A percentile compares a stretch with the other conserved stretches of the same genome.
phyloP scores from a whole-genome alignment of 1,140 invertebrate genomes.

The Laupala kohalensis region DNA sequence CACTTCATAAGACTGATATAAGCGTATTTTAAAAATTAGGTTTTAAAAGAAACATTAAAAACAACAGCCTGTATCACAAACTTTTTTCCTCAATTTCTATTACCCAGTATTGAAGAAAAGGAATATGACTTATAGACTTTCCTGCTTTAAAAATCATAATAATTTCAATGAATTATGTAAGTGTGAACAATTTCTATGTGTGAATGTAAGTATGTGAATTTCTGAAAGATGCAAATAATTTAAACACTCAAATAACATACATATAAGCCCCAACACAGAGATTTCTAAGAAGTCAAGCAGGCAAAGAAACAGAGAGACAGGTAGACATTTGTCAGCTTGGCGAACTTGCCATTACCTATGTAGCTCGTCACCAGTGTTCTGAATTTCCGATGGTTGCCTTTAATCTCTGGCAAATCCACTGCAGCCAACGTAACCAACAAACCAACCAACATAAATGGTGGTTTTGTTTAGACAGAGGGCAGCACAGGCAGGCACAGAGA shows the following conservation, averaged over 20 bases:
- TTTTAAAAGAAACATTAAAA: too few relatives aligned
- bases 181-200: too few relatives aligned
- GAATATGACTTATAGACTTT: too few relatives aligned
- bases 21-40: too few relatives aligned
- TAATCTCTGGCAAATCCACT: conserved; percentile 92
- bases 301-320: background rate
- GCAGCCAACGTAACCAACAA: background rate
- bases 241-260: background rate
- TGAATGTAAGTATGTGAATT: too few relatives aligned
- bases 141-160: too few relatives aligned
- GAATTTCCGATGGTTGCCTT: conserved; percentile 95
- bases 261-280: background rate
- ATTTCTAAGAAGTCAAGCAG: background rate
- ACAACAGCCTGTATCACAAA: too few relatives aligned
- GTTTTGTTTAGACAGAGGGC: background rate
- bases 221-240: too few relatives aligned
- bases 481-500: background rate
- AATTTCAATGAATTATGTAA: too few relatives aligned
- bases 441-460: background rate
- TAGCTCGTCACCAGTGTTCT: conserved; percentile 92
- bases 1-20: too few relatives aligned
- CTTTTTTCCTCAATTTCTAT: too few relatives aligned
- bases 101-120: too few relatives aligned
- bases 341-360: conserved; percentile 60
- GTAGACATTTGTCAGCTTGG: background rate